A percentile compares a stretch with the other conserved stretches of the same genome.
These are phyloP conservation scores for Ophioninae sp. DNA, from an alignment of 2,888 invertebrate genomes.

Conservation along the genomic window DNA sequence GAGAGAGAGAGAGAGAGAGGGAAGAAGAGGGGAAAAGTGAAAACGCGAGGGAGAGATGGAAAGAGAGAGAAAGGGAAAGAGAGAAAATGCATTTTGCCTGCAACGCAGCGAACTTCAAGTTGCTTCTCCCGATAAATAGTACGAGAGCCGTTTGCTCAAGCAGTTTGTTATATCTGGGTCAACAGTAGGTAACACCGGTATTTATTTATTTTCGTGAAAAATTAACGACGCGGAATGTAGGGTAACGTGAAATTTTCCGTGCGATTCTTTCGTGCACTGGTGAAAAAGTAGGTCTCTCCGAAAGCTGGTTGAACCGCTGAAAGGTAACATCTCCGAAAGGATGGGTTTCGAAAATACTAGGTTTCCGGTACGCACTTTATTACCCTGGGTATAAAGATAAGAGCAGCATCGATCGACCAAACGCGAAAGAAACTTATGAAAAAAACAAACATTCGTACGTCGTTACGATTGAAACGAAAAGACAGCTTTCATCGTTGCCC, in stretches of 20 bases:
- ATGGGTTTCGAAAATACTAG: no score
- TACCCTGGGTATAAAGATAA: no score
- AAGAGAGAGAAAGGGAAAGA: background rate
- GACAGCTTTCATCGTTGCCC: background rate
- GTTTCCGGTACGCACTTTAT: no score
- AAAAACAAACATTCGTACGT: background rate
- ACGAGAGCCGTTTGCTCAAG: background rate
- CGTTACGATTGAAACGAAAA: background rate
- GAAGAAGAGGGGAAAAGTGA: no score
- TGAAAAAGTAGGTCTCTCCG: no score
- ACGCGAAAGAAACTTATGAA: background rate
- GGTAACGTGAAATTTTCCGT: no score
- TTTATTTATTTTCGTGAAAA: no score
- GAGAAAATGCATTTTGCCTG: constrained; percentile 23
- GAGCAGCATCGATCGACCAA: no score
- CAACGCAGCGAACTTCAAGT: constrained; percentile 12
- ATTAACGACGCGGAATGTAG: no score
- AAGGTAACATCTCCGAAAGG: no score
- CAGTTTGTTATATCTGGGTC: background rate
- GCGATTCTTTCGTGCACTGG: background rate
- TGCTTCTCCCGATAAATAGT: background rate
- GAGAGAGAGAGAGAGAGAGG: no score
- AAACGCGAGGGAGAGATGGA: no score
- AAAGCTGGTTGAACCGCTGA: background rate
- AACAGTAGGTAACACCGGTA: background rate